These are phyloP conservation scores for Leptothorax acervorum DNA, from an alignment of 2,888 invertebrate species.

Conservation along the genomic window DNA sequence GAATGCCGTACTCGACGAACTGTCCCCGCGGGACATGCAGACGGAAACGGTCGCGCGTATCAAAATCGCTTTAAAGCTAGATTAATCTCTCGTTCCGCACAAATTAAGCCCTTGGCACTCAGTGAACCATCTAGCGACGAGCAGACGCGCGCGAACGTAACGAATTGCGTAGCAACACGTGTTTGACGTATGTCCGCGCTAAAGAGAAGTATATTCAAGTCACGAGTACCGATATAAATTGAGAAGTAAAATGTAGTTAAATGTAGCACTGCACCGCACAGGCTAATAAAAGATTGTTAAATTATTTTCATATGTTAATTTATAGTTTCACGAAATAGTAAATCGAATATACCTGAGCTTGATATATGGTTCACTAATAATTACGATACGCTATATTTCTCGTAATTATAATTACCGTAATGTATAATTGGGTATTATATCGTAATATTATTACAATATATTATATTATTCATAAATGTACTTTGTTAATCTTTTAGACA, in stretches of 20 bases:
- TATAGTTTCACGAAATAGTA: not conserved
- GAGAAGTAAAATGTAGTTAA: conserved; percentile 9
- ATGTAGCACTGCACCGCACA: not conserved
- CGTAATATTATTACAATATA: no score
- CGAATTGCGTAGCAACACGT: conserved; percentile 46
- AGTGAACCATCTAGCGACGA: conserved; percentile 5
- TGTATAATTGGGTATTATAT: not conserved
- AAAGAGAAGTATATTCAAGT: conserved; percentile 6
- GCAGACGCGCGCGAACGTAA: conserved; percentile 22
- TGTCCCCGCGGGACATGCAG: not conserved
- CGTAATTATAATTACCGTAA: not conserved
- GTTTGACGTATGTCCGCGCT: conserved; percentile 14
- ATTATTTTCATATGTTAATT: conserved; percentile 11
- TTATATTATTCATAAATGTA: not conserved
- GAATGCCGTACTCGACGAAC: not conserved
- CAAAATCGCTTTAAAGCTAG: conserved; percentile 30
- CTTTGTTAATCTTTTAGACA: not conserved
- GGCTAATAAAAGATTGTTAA: not conserved
- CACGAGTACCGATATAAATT: not conserved
- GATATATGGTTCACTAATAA: not conserved
- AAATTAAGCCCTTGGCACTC: conserved; percentile 51
- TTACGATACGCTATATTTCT: not conserved
- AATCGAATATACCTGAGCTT: not conserved
- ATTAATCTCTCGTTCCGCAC: conserved; percentile 30
- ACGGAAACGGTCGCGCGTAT: conserved; percentile 17